These are phyloP conservation scores for Dione vanillae DNA, from an alignment of 2,888 invertebrate species.

Conservation along the genomic window DNA sequence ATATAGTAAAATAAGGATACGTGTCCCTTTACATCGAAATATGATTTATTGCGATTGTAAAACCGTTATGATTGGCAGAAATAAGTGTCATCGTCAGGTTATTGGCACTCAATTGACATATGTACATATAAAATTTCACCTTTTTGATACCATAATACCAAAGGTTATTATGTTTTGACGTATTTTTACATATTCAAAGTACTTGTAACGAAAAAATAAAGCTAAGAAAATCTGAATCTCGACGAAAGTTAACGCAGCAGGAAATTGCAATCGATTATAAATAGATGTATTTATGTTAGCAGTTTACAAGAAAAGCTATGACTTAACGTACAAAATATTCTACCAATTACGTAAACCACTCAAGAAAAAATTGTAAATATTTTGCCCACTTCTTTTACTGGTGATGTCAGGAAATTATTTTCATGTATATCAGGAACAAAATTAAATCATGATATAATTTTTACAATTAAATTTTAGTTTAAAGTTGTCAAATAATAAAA, in stretches of 20 bases:
- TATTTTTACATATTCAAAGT: too few species aligned
- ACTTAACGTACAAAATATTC: constrained; percentile 1
- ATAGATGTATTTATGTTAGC: not conserved
- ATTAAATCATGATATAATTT: not conserved
- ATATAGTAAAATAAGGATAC: constrained; percentile 36
- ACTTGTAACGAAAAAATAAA: too few species aligned
- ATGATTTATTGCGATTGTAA: constrained; percentile 5
- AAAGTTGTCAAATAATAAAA: too few species aligned
- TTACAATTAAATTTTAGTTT: too few species aligned
- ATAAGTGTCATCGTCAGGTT: not conserved
- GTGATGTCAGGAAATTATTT: constrained; percentile 7
- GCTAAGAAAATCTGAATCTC: too few species aligned
- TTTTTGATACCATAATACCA: too few species aligned
- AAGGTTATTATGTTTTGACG: too few species aligned
- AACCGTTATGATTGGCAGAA: not conserved
- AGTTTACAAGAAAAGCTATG: not conserved
- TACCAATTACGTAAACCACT: constrained; percentile 13
- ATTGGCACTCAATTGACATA: not conserved
- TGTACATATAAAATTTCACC: too few species aligned
- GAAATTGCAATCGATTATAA: not conserved
- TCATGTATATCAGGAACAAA: not conserved
- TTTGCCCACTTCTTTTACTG: not conserved
- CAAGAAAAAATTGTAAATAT: constrained; percentile 11
- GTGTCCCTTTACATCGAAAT: constrained; percentile 14
- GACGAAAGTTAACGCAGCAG: not conserved